Evolutionary conservation across 2,113 vertebrate species (phyloP), one percentile per base, ranked within the genome.

Genomic region (Guaruba guarouba): DNA sequence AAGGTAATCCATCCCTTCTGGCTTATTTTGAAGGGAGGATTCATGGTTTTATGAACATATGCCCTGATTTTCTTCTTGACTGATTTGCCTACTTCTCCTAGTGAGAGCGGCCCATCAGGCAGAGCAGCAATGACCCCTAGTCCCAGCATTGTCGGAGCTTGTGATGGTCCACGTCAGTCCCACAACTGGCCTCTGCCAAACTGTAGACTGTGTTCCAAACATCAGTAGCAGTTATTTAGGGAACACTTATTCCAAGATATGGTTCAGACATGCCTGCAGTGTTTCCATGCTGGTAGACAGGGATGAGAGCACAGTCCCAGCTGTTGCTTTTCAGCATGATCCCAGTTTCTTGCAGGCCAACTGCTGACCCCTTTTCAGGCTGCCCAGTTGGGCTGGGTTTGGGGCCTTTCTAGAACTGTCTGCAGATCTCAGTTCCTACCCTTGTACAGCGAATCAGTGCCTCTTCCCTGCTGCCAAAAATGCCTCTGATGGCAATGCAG

Each of bases 401-500:
- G 82, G 43, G 79, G 49, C 17, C 13, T 71, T 55, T 28, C 31
- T 69, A 0, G 3, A 87, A 27, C 25, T 44, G 41, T 46, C 67
- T 70, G 6, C 44, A 46, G 51, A 52, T 75, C 48, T 28, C 13
- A 2, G 24, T 49, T 66, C 15, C 25, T 37, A 29, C 22, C 29
- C 11, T 66, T 41, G 14, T 46, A 15, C 20, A 67, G 37, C 14
- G n/a, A 39, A 82, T 17, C 2, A 9, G 13, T 0, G 0, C 44
- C 23, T 61, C 35, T 63, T 62, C n/a, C 11, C 23, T 0, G 1
- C 59, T 82, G 55, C 59, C 39, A 35, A 24, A 62, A 73, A 14
- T 5, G 37, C 37, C 29, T 82, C 46, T 17, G 23, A 0, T 3
- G 29, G 8, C 0, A 0, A 17, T 0, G 16, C 46, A 74, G 73